phyloP scores from a whole-genome alignment of 92 coral and sea anemone genomes.

The Ricordea florida region DNA sequence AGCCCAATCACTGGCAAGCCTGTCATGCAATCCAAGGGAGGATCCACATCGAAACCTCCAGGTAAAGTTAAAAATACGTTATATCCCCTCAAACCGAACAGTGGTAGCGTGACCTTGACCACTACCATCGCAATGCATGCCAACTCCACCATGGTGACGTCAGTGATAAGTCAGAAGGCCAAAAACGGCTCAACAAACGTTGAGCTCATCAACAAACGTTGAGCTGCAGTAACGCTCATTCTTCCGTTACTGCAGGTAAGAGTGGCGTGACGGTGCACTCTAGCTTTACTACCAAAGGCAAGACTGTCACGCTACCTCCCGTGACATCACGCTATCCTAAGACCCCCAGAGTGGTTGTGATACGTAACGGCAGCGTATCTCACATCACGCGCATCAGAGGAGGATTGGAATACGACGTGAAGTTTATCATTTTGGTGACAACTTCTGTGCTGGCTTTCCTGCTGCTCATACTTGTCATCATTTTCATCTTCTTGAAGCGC shows the following conservation, averaged over 20 bases:
- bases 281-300: slow-evolving; percentile 59
- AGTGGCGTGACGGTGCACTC: slow-evolving; percentile 79
- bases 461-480: slow-evolving; percentile 70
- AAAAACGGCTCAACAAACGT: slow-evolving; percentile 61
- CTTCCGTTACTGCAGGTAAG: slow-evolving; percentile 76
- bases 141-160: slow-evolving; percentile 81
- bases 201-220: too few species aligned
- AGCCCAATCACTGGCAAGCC: slow-evolving; percentile 31
- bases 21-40: too few species aligned
- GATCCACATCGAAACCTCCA: slow-evolving; percentile 3
- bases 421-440: slow-evolving; percentile 71
- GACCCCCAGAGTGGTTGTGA: slow-evolving; percentile 28
- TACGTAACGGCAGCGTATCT: slow-evolving; percentile 58
- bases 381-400: slow-evolving; percentile 66
- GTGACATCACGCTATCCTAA: slow-evolving; percentile 23
- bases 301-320: slow-evolving; percentile 56
- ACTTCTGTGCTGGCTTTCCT: slow-evolving; percentile 77
- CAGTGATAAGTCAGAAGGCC: slow-evolving; percentile 72
- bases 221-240: slow-evolving; percentile 82
- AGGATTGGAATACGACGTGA: slow-evolving; percentile 56
- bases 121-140: slow-evolving; percentile 78
- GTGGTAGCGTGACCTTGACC: slow-evolving; percentile 83
- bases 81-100: slow-evolving; percentile 31
- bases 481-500: slow-evolving; percentile 71
- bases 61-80: slow-evolving; percentile 30